Base-by-base conservation (phyloP, 2,113 vertebrate genomes). In the Rhinoderma darwinii region DNA sequence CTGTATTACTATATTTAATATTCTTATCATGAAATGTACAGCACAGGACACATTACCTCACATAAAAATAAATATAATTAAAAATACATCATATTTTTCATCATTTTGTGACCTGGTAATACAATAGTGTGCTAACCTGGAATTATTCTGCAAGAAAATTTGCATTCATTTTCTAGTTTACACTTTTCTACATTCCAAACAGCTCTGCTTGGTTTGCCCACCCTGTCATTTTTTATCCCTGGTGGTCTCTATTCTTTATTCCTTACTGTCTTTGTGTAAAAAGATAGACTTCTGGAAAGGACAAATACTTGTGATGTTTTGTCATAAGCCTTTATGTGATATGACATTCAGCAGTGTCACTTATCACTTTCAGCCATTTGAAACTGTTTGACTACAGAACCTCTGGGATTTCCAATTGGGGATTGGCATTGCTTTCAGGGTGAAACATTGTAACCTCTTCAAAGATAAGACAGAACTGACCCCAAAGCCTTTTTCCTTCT, bases 391-490 rank as follows among this genome's bases (percentile, higher is more conserved):
- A 90, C 90, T 90, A 91, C 84, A 89, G 89, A 92, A 89, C 93
- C 89, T 93, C 93, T 84, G 94, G 94, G 94, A 90, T 87, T 88
- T 90, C 74, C 43, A 91, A 92, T 92, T 88, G 5, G 0, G 74
- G 76, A 78, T 88, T 93, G 90, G 91, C 93, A 87, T 88, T 93
- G 86, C 89, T 94, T 94, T 95, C 91, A 90, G 91, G 91, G 91
- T 93, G 90, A 94, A 95, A 88, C 89, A 86, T 93, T 92, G 90
- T 89, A 93, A 92, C 83, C 88, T 92, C 94, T 94, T 93, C 90
- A 94, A 94, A 93, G 92, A 92, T 89, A 88, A 93, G 90, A 91
- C 89, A 90, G 89, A 75, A 93, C 92, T 95, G 93, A 95, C 93
- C 94, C 90, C 85, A 90, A 89, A 95, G 92, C 90, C 91, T 93